A percentile compares a stretch with the other conserved stretches of the same genome.
Conservation (phyloP, 2,797 vertebrate species). For the Euthynnus affinis region DNA sequence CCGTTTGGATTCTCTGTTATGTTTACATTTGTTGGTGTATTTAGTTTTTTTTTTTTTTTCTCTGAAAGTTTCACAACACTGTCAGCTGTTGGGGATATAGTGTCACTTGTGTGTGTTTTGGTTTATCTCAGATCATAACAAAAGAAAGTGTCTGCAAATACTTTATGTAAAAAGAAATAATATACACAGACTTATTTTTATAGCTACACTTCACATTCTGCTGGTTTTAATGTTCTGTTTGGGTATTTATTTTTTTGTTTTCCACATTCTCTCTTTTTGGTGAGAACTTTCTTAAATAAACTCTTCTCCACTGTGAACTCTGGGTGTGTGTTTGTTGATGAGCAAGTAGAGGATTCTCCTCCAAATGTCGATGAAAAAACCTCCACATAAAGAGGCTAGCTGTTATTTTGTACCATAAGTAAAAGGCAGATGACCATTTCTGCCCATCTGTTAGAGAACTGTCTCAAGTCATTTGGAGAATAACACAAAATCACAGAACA, state of each 20-base stretch:
- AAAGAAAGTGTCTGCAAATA: slow-evolving; percentile 15
- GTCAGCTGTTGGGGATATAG: slow-evolving; percentile 22
- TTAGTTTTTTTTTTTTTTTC: slow-evolving; percentile 19
- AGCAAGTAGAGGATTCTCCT: not conserved
- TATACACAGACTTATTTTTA: slow-evolving; percentile 58
- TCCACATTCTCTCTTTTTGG: slow-evolving; percentile 58
- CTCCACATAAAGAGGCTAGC: not conserved
- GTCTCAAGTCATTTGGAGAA: not conserved
- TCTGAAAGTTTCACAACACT: slow-evolving; percentile 1
- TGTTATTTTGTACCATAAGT: too few relatives aligned
- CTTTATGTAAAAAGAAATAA: slow-evolving; percentile 51
- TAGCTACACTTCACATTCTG: slow-evolving; percentile 47
- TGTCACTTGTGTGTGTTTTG: not conserved
- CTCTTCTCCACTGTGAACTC: slow-evolving; percentile 42
- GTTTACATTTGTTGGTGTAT: slow-evolving; percentile 62
- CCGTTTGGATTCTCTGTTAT: slow-evolving; percentile 38
- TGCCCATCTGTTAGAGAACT: not conserved
- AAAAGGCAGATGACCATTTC: not conserved
- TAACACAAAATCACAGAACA: too few relatives aligned
- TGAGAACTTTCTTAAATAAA: slow-evolving; percentile 74
- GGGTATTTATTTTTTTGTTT: slow-evolving; percentile 78
- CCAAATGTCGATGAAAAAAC: not conserved
- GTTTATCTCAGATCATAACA: not conserved
- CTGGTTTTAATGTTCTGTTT: slow-evolving; percentile 41
- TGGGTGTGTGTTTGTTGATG: not conserved